These are phyloP conservation scores for Thamnaconus septentrionalis DNA, from an alignment of 2,113 vertebrate genomes.

Conservation along the genomic window DNA sequence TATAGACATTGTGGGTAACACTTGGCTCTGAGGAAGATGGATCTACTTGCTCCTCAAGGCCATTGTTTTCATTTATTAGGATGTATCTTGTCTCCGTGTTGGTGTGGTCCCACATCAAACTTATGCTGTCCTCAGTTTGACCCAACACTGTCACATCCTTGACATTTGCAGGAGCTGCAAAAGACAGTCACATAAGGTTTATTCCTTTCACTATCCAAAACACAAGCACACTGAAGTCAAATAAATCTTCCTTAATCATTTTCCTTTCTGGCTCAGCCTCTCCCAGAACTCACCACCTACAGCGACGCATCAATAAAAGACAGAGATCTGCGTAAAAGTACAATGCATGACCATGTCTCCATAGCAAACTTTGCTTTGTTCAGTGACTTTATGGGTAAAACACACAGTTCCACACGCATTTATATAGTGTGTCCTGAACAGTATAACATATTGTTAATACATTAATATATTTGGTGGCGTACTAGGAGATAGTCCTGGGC, in stretches of 20 bases:
- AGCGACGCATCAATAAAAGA: not conserved
- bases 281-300: too few relatives aligned
- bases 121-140: constrained; percentile 31
- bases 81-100: not conserved
- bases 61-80: not conserved
- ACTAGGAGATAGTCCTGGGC: too few relatives aligned
- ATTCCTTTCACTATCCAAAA: too few relatives aligned
- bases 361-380: not conserved
- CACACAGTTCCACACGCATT: too few relatives aligned
- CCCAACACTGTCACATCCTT: accelerated
- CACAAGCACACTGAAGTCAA: too few relatives aligned
- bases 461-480: too few relatives aligned
- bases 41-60: accelerated
- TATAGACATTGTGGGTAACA: not conserved
- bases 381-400: not conserved
- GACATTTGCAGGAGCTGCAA: constrained; percentile 13
- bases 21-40: not conserved
- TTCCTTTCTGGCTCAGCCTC: too few relatives aligned
- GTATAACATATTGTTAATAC: too few relatives aligned
- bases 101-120: constrained; percentile 39
- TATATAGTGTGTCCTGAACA: too few relatives aligned
- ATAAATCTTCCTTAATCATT: too few relatives aligned
- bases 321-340: not conserved
- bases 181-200: not conserved
- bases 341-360: not conserved